A percentile compares a stretch with the other conserved stretches of the same genome.
Conservation (phyloP, 2,888 invertebrate species). For the Abrostola triplasia region DNA sequence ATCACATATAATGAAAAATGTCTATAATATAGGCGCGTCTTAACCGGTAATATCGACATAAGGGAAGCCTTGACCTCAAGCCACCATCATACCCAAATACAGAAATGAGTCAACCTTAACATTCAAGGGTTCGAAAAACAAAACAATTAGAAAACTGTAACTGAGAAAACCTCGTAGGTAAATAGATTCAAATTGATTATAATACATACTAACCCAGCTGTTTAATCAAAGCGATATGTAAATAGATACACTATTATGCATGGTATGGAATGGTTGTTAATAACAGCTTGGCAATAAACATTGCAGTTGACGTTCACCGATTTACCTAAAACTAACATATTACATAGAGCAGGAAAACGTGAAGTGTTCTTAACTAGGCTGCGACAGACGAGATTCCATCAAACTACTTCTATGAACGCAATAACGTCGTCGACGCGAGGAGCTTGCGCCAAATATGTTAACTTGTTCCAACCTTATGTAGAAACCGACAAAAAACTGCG, state of each 20-base stretch:
- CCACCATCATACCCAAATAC: slow-evolving; percentile 56
- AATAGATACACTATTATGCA: slow-evolving; percentile 24
- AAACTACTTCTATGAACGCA: slow-evolving; percentile 59
- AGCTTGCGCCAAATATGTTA: slow-evolving; percentile 74
- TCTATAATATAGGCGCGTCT: slow-evolving; percentile 74
- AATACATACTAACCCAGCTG: slow-evolving; percentile 48
- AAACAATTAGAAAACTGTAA: slow-evolving; percentile 39
- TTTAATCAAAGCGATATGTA: slow-evolving; percentile 37
- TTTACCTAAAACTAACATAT: slow-evolving; percentile 39
- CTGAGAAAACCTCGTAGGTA: slow-evolving; percentile 14
- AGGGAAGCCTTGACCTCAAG: slow-evolving; percentile 60
- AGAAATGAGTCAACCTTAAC: slow-evolving; percentile 36
- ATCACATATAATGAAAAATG: slow-evolving; percentile 71
- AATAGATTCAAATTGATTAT: slow-evolving; percentile 28
- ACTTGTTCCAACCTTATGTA: slow-evolving; percentile 71
- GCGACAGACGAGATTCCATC: slow-evolving; percentile 56
- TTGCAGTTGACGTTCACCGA: slow-evolving; percentile 18
- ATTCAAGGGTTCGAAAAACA: slow-evolving; percentile 35
- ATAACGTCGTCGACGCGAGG: slow-evolving; percentile 62
- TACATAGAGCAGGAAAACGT: slow-evolving; percentile 63
- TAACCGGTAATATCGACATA: slow-evolving; percentile 54
- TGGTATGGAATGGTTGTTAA: slow-evolving; percentile 18
- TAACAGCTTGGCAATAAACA: slow-evolving; percentile 18
- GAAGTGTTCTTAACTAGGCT: slow-evolving; percentile 64
- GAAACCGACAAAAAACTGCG: slow-evolving; percentile 66